Evolutionary conservation across 2,113 vertebrate species (phyloP), one percentile per base, ranked within the genome.

Genomic region (Etia nguti): DNA sequence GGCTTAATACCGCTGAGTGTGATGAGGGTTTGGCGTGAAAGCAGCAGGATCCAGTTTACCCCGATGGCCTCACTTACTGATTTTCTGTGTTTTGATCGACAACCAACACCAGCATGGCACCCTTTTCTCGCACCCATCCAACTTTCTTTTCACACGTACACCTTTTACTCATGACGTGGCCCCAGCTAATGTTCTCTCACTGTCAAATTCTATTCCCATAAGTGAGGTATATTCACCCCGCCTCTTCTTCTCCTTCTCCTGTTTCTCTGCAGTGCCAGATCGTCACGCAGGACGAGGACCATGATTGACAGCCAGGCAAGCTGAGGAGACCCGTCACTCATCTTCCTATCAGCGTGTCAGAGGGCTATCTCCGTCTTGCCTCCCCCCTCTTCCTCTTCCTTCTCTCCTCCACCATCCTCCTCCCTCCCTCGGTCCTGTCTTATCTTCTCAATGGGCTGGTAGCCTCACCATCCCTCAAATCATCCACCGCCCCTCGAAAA

Each of bases 261-360:
- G 93, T 97, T 90, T 97, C 96, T 94, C 95, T 81, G 91, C 97
- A 97, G 96, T 94, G 87, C 96, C 92, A 89, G 93, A 96, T 93
- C 96, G 91, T 95, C 96, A 92, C 96, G 93, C 95, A 86, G 90
- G 88, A 93, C 87, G n/a, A 86, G 81, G 95, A 96, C 94, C 94
- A 97, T 98, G 97, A 98, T 93, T 97, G 97, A 97, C 96, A 96
- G 95, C 94, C 95, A 92, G 91, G 95, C 94, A 90, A 97, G 95
- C 94, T 96, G 86, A 92, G 94, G 94, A 93, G 81, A 93, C 90
- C 90, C 95, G 96, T 95, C 94, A 92, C 83, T 96, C 96, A 92
- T 95, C 95, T 80, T 94, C 93, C 95, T 93, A 94, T 96, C 96
- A 94, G 79, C 77, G 89, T 90, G 89, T 94, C 89, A 93, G 89